A percentile compares a stretch with the other conserved stretches of the same genome.
These are phyloP conservation scores for Montipora capitata DNA, from an alignment of 92 coral and sea anemone genomes.

Conservation along the genomic window DNA sequence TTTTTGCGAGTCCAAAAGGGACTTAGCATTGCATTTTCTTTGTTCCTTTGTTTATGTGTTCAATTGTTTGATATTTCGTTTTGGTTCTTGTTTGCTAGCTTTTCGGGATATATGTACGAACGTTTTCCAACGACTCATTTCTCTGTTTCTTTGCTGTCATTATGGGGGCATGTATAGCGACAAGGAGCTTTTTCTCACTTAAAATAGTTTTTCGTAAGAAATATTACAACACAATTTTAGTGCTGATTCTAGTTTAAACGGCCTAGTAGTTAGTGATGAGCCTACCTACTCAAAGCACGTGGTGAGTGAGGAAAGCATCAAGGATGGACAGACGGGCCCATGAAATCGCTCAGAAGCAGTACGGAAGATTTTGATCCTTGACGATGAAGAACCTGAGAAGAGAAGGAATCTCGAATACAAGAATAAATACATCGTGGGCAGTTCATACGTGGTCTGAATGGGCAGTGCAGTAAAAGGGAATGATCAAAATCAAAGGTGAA, in stretches of 20 bases:
- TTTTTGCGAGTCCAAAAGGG: no score
- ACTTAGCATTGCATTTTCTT: no score
- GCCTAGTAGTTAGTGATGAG: slow-evolving; percentile 15
- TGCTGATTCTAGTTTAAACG: slow-evolving; percentile 8
- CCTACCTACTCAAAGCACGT: background rate
- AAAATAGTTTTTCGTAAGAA: slow-evolving; percentile 3
- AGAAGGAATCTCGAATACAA: slow-evolving; percentile 64
- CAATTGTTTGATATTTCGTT: no score
- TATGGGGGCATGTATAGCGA: no score
- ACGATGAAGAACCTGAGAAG: slow-evolving; percentile 45
- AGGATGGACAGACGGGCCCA: slow-evolving; percentile 21
- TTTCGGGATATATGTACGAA: no score
- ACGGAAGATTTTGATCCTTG: slow-evolving; percentile 15
- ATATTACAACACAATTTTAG: background rate
- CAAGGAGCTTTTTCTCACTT: no score
- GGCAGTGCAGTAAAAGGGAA: slow-evolving; percentile 57
- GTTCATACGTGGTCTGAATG: slow-evolving; percentile 43
- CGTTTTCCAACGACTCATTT: no score
- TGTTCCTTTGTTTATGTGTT: no score
- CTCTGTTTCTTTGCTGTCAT: no score
- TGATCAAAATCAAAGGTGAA: slow-evolving; percentile 13
- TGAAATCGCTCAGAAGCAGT: slow-evolving; percentile 13
- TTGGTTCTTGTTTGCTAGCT: no score
- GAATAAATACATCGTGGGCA: slow-evolving; percentile 63
- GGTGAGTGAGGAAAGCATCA: background rate